Conservation (phyloP, 2,888 invertebrate genomes). For the Erebia ligea region DNA sequence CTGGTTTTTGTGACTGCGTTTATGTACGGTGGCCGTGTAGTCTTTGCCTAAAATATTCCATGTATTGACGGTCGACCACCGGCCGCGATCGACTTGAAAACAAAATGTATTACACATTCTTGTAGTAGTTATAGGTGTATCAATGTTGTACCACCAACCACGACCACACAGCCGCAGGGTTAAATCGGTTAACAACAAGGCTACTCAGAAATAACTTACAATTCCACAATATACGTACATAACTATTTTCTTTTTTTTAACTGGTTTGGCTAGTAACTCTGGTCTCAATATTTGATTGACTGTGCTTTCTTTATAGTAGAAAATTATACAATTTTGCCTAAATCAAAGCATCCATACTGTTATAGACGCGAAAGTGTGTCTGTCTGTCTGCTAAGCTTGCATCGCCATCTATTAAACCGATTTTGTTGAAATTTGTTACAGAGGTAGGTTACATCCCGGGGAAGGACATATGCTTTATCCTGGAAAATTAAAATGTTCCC, state of each 20-base stretch:
- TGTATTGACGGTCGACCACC: constrained; percentile 49
- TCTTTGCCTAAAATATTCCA: not conserved
- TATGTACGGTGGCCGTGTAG: not conserved
- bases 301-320: not conserved
- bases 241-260: not conserved
- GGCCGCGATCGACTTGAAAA: constrained; percentile 43
- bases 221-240: not conserved
- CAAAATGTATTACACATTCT: constrained; percentile 24
- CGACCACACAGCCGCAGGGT: constrained; percentile 16
- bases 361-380: too few species aligned
- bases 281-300: not conserved
- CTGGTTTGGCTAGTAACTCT: not conserved
- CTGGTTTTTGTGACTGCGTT: too few species aligned
- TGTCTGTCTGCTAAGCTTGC: too few species aligned
- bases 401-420: too few species aligned
- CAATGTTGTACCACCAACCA: not conserved
- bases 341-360: too few species aligned
- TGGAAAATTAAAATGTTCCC: too few species aligned
- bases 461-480: too few species aligned
- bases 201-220: not conserved
- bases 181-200: constrained; percentile 3
- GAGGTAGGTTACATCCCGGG: too few species aligned
- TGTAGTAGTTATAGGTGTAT: constrained; percentile 8
- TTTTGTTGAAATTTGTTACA: too few species aligned
- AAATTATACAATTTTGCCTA: not conserved